These are phyloP conservation scores for Serilophus lunatus DNA, from an alignment of 2,113 vertebrate genomes.

Conservation along the genomic window DNA sequence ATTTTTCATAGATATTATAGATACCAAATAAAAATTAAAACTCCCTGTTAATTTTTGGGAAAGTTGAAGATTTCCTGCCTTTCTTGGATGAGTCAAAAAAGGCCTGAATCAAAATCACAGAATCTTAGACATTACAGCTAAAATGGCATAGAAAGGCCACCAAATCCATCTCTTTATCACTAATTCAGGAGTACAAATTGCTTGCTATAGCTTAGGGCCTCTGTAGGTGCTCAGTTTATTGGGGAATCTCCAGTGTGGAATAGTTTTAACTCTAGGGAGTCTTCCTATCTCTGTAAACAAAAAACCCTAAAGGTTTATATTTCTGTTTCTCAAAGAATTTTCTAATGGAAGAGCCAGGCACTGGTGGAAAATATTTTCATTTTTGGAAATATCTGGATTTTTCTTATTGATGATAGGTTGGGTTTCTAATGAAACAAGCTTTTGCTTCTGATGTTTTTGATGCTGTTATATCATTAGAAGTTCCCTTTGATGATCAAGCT, in stretches of 20 bases:
- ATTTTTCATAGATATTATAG: background rate
- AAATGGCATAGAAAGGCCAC: background rate
- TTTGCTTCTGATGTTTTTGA: background rate
- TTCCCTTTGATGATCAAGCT: background rate
- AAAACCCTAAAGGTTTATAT: accelerated
- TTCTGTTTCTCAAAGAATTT: background rate
- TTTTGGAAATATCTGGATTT: background rate
- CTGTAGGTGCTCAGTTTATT: background rate
- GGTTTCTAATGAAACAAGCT: background rate
- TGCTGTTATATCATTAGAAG: background rate
- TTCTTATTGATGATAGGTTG: background rate
- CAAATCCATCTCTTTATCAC: background rate
- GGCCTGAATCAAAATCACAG: background rate
- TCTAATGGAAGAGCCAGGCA: background rate
- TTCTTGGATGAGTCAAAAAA: background rate
- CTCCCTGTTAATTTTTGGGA: background rate
- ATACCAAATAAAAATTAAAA: background rate
- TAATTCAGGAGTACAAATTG: background rate
- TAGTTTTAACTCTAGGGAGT: background rate
- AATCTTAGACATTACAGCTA: background rate
- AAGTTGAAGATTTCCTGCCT: background rate
- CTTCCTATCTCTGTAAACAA: background rate
- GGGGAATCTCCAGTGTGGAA: background rate
- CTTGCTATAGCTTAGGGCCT: background rate
- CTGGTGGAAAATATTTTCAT: background rate